phyloP scores from a whole-genome alignment of 2,888 invertebrate species.

The Atethmia centrago region DNA sequence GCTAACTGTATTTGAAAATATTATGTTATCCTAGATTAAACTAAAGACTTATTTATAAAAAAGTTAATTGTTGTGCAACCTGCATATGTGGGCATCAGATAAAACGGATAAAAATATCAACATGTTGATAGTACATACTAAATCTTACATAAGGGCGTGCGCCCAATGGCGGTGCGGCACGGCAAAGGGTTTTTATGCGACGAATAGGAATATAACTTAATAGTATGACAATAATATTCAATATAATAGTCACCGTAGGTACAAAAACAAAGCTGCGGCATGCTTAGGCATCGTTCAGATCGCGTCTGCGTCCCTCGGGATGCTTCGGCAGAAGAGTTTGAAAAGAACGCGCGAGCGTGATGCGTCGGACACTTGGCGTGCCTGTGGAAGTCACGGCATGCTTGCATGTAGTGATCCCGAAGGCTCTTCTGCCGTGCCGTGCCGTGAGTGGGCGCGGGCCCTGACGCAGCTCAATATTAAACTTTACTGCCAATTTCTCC shows the following conservation, averaged over 20 bases:
- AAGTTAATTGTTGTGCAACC: not conserved
- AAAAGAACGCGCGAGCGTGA: too few relatives aligned
- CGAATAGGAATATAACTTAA: not conserved
- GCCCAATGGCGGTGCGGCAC: not conserved
- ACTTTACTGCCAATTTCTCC: not conserved
- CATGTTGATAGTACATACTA: not conserved
- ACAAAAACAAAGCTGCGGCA: not conserved
- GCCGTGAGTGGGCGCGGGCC: not conserved
- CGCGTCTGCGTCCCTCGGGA: not conserved
- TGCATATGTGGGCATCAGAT: not conserved
- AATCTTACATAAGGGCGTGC: not conserved
- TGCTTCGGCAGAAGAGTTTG: too few relatives aligned
- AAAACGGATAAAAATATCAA: not conserved
- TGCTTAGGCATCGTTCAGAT: not conserved
- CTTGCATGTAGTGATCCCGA: not conserved
- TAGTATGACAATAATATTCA: not conserved
- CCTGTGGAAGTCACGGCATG: not conserved
- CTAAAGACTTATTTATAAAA: constrained; percentile 5
- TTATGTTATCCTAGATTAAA: constrained; percentile 6
- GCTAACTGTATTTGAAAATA: constrained; percentile 2
- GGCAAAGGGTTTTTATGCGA: not conserved
- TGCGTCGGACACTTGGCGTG: not conserved
- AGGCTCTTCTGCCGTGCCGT: not conserved
- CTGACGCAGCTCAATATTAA: not conserved
- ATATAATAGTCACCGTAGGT: not conserved